Evolutionary conservation across 2,113 vertebrate genomes (phyloP), one percentile per base, ranked within the genome.

Genomic region (Grantiella picta): DNA sequence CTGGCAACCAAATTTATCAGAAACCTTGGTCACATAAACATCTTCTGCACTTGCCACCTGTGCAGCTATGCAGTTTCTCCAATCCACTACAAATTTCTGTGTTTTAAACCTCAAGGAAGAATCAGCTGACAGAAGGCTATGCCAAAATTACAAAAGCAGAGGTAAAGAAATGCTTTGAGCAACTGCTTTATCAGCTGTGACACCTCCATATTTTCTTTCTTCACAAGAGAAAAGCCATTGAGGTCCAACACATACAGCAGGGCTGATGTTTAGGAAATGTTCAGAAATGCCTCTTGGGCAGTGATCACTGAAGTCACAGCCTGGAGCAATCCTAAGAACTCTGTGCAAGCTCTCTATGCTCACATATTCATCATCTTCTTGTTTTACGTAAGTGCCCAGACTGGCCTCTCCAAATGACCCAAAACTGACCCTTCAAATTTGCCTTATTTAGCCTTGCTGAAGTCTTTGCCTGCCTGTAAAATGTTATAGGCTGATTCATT

Each of bases 371-470:
- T 93, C 94, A 91, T 72, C 49, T 23, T 69, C 91, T 63, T 89
- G 83, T 91, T 73, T 93, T 95, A 96, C 12, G 7, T 85, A 94
- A 92, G 86, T 3, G 31, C 86, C 83, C 86, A 92, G 94, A 84
- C 89, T 87, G 91, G 61, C 65, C 83, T 95, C 61, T 92, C 36
- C 70, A 72, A 72, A 69, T 25, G 75, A 28, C 63, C 82, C 45
- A 75, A 68, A 70, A 42, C 36, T 95, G 73, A 97, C 57, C 61
- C 81, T 84, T 82, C 57, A 84, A 71, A 94, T 75, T 64, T 82
- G 89, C 94, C 61, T 73, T 73, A 47, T 92, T 95, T 92, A 95
- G 69, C 47, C 27, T 75, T 60, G 22, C n/a, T 92, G 80, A 70
- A 66, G 44, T 54, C 42, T 81, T 79, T 92, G 47, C 44, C 89